Conservation (phyloP, 2,888 invertebrate genomes). For the Cosmopolites sordidus region DNA sequence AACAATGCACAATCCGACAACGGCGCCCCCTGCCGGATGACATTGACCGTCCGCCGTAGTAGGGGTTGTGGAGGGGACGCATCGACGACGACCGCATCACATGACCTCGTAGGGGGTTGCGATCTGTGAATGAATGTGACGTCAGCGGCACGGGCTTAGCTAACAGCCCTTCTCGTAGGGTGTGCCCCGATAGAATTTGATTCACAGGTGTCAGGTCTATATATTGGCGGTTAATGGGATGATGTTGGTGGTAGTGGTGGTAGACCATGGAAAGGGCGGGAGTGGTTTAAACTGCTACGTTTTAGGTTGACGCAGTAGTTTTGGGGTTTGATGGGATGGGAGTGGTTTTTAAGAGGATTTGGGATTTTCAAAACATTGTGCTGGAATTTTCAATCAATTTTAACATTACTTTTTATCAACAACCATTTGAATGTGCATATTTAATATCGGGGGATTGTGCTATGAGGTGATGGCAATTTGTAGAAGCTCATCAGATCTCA, state of each 20-base stretch:
- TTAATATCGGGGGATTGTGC: too few relatives aligned
- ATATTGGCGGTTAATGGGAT: not conserved
- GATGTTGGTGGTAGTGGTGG: not conserved
- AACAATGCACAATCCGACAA: not conserved
- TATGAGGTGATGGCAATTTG: too few relatives aligned
- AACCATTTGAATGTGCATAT: too few relatives aligned
- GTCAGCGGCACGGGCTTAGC: constrained; percentile 16
- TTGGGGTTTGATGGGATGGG: too few relatives aligned
- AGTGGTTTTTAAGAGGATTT: too few relatives aligned
- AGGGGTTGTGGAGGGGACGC: not conserved
- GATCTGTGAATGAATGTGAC: constrained; percentile 26
- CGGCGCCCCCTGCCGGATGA: constrained; percentile 11
- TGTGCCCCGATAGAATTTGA: constrained; percentile 12
- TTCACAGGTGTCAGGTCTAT: constrained; percentile 11
- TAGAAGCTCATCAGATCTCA: too few relatives aligned
- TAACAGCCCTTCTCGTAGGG: constrained; percentile 19
- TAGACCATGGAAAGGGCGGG: not conserved
- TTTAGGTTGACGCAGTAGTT: too few relatives aligned
- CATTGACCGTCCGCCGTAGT: constrained; percentile 18
- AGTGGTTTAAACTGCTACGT: too few relatives aligned
- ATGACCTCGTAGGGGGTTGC: constrained; percentile 20
- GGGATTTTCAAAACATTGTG: too few relatives aligned
- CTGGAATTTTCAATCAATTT: too few relatives aligned
- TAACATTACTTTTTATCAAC: too few relatives aligned
- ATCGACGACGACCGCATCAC: constrained; percentile 10